phyloP scores from a whole-genome alignment of 2,888 invertebrate species.

The Cynaeus angustus region DNA sequence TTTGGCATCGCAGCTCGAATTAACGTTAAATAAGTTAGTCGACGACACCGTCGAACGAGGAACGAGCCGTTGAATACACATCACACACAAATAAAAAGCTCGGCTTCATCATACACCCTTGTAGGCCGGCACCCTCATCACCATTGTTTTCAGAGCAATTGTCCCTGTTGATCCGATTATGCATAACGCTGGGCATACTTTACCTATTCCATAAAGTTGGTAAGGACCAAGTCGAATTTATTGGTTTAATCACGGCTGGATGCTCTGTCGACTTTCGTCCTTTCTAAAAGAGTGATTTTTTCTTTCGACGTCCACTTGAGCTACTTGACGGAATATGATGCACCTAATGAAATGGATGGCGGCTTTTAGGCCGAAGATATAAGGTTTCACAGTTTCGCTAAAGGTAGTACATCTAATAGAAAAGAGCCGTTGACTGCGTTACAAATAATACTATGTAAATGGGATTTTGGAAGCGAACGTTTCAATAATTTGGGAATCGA shows the following conservation, averaged over 20 bases:
- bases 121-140: slow-evolving; percentile 50
- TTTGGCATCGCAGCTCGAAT: slow-evolving; percentile 11
- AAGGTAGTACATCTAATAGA: neutral
- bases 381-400: neutral
- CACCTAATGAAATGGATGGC: slow-evolving; percentile 11
- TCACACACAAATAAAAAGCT: slow-evolving; percentile 35
- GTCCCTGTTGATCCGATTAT: slow-evolving; percentile 56
- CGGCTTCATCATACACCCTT: slow-evolving; percentile 32
- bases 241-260: slow-evolving; percentile 19
- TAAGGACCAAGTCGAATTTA: slow-evolving; percentile 21
- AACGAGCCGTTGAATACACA: slow-evolving; percentile 43
- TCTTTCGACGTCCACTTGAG: slow-evolving; percentile 7
- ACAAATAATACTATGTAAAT: slow-evolving; percentile 14
- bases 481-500: slow-evolving; percentile 12
- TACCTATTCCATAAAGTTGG: slow-evolving; percentile 32
- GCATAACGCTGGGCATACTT: slow-evolving; percentile 49
- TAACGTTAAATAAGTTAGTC: slow-evolving; percentile 35
- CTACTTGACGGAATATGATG: slow-evolving; percentile 4
- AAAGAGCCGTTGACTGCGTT: neutral
- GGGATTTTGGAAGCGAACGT: slow-evolving; percentile 10
- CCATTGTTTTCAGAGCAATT: slow-evolving; percentile 55
- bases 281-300: neutral
- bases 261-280: slow-evolving; percentile 6
- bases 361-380: slow-evolving; percentile 3
- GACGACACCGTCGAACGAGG: slow-evolving; percentile 33